Evolutionary conservation across 37 sponge, comb jelly and placozoan species (phyloP).

Genomic region (Lycopodina hypogea): DNA sequence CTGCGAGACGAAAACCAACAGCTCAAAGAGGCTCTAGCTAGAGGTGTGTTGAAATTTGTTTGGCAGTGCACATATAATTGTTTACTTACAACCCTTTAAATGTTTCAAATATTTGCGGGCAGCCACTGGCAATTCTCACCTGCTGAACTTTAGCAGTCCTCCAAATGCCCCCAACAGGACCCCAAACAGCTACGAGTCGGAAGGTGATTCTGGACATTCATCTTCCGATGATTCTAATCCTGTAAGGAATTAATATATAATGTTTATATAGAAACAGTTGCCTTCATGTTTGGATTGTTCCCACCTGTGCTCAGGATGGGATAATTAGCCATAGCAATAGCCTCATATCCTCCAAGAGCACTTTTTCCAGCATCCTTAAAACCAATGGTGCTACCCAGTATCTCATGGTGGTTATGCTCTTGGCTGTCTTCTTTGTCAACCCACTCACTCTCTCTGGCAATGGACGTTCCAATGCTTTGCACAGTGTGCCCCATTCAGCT

Average conservation of each 20-base stretch:
- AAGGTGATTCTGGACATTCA: slow-evolving; percentile 45
- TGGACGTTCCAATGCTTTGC: not conserved
- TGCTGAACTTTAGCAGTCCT: slow-evolving; percentile 35
- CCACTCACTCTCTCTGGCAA: slow-evolving; percentile 42
- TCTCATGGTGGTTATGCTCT: slow-evolving; percentile 58
- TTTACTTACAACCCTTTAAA: too few species aligned
- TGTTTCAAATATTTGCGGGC: not conserved
- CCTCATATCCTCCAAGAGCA: not conserved
- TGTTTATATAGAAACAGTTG: too few species aligned
- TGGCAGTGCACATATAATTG: too few species aligned
- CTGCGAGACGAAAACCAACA: slow-evolving; percentile 67
- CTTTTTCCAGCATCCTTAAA: too few species aligned
- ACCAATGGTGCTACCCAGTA: not conserved
- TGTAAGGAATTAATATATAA: slow-evolving; percentile 25
- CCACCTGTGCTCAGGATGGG: not conserved
- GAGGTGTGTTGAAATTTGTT: not conserved
- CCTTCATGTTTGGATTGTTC: not conserved
- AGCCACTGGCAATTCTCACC: slow-evolving; percentile 8
- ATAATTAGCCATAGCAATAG: not conserved
- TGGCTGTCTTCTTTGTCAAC: slow-evolving; percentile 51
- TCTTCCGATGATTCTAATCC: slow-evolving; percentile 48
- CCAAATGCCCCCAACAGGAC: slow-evolving; percentile 34
- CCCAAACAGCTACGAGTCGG: slow-evolving; percentile 18
- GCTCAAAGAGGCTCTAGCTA: slow-evolving; percentile 51
- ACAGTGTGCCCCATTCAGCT: not conserved